Evolutionary conservation across 2,888 invertebrate genomes (phyloP).

Genomic region (Napeogenes inachia): DNA sequence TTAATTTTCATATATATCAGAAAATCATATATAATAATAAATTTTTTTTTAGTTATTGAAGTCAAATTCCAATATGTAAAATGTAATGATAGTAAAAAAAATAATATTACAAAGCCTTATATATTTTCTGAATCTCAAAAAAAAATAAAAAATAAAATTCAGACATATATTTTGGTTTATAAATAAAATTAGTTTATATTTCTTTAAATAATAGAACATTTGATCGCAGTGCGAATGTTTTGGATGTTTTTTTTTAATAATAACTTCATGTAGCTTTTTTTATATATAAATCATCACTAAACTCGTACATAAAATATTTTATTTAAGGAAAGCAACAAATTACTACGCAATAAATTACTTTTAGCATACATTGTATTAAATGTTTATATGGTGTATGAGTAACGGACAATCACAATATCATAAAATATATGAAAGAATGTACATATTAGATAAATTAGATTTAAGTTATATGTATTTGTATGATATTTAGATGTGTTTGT

Average conservation of each 20-base stretch:
- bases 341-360: not conserved
- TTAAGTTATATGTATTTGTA: constrained; percentile 60
- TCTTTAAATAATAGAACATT: too few species aligned
- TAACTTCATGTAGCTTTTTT: not conserved
- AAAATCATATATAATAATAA: not conserved
- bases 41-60: not conserved
- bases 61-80: too few species aligned
- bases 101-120: too few species aligned
- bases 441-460: constrained; percentile 56
- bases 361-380: not conserved
- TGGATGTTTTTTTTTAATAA: not conserved
- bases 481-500: constrained; percentile 69
- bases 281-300: not conserved
- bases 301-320: not conserved
- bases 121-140: too few species aligned
- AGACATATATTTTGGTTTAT: too few species aligned
- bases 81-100: too few species aligned
- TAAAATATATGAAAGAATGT: constrained; percentile 45
- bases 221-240: too few species aligned
- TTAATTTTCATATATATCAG: not conserved
- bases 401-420: constrained; percentile 40
- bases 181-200: too few species aligned
- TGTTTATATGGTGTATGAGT: constrained; percentile 10
- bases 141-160: too few species aligned
- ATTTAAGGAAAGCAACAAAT: not conserved